Base-by-base conservation (phyloP, 2,888 invertebrate genomes). In the Ectropis crepuscularia region DNA sequence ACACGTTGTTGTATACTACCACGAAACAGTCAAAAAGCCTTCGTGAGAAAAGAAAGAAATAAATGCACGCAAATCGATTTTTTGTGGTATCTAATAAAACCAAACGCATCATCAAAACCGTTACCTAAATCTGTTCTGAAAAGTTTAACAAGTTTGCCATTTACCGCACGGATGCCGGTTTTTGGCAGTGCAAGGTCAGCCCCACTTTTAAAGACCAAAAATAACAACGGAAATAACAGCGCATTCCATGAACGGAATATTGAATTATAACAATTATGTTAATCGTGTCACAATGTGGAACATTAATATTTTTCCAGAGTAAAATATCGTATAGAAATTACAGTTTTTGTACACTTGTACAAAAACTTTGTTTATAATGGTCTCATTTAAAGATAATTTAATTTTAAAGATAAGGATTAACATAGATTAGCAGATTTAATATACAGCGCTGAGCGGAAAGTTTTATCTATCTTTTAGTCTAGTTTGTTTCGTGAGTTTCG, bases 71-170 rank as follows among this genome's bases (percentile, higher is more conserved):
- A 28, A 28, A 28, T 28, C 16, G 16, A 28, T 28, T 28, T n/a
- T 28, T 28, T 28, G 16, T 28, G 16, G 16, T 28, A 2, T 28
- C 16, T 2, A 28, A 2, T 28, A 28, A 47, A 2, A 47, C 5
- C 68, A 71, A 71, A 62, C 39, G 16, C 59, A 61, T 68, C 41
- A 57, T 67, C 65, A n/a, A 51, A 61, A 51, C 65, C 58, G 61
- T 65, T 61, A 65, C 28, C 54, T 46, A 16, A 57, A 49, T 58
- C 28, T 49, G 41, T 63, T 55, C 50, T 41, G 28, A 41, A 42
- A 59, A 51, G 11, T 54, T 41, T 9, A 38, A 37, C 16, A 63
- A 39, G 37, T 47, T 53, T 55, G 37, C 10, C 49, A n/a, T 48
- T 61, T 54, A 42, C 55, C 43, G 59, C 55, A 42, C 47, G 28